phyloP scores from a whole-genome alignment of 2,797 vertebrate genomes.

The Microctenopoma stevenorrisi region DNA sequence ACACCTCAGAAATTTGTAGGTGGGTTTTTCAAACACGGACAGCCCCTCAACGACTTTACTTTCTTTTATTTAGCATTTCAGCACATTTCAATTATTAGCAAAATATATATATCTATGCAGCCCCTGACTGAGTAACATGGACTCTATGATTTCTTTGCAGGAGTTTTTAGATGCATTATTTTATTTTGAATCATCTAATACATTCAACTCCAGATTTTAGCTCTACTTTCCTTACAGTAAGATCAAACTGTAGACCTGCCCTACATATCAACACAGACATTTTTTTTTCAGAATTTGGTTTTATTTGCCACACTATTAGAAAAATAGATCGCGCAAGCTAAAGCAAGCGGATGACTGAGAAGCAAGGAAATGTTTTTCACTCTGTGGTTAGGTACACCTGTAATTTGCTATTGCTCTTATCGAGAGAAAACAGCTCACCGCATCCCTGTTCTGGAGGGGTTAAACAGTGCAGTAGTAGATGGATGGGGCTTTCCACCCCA shows the following conservation, averaged over 20 bases:
- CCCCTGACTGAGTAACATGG: background rate
- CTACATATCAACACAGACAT: conserved; percentile 18
- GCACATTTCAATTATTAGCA: background rate
- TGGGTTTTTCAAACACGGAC: conserved; percentile 69
- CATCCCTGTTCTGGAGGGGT: conserved; percentile 86
- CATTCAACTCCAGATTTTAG: background rate
- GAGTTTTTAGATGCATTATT: background rate
- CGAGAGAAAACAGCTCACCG: conserved; percentile 84
- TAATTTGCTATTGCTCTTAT: conserved; percentile 82
- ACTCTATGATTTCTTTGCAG: background rate
- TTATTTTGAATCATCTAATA: background rate
- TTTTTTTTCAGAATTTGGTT: conserved; percentile 43
- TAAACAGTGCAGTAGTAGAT: conserved; percentile 78
- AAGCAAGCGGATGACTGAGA: conserved; percentile 58
- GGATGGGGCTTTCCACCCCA: conserved; percentile 85
- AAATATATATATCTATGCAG: conserved; percentile 8
- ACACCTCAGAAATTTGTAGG: conserved; percentile 99
- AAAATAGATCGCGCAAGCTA: conserved; percentile 67
- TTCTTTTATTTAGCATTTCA: no score
- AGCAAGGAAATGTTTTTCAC: conserved; percentile 82
- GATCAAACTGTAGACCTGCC: conserved; percentile 2
- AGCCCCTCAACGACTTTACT: background rate
- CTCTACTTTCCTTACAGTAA: background rate
- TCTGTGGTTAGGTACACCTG: conserved; percentile 88
- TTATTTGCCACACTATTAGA: conserved; percentile 71